Percentiles rank a stretch among this genome's conserved stretches.
These are phyloP conservation scores for Pandion haliaetus DNA, from an alignment of 2,113 vertebrate species.

Conservation along the genomic window DNA sequence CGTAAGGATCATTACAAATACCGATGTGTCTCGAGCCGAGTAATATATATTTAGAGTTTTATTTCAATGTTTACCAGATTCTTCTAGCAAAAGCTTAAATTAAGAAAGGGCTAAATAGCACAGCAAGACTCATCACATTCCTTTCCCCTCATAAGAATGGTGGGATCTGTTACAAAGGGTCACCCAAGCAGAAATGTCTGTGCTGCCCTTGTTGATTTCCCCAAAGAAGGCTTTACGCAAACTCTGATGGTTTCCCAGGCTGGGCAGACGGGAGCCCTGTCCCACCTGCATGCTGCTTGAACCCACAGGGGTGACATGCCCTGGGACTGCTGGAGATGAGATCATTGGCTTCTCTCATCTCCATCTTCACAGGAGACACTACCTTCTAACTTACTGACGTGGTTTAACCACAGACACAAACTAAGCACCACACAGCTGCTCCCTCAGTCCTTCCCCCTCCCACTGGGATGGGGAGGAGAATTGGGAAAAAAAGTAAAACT, in stretches of 20 bases:
- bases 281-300: accelerated
- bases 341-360: background rate
- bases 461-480: no score
- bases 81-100: background rate
- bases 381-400: background rate
- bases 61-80: background rate
- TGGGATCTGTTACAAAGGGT: background rate
- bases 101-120: background rate
- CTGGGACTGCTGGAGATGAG: background rate
- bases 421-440: no score
- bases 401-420: no score
- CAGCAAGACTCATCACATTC: background rate
- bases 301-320: accelerated
- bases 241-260: background rate
- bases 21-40: background rate
- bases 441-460: no score
- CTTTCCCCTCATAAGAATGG: background rate
- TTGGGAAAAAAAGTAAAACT: no score
- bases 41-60: background rate
- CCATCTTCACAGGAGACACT: background rate
- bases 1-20: background rate
- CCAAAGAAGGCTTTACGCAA: background rate
- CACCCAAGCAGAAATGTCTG: background rate
- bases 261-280: background rate
- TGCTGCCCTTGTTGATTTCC: background rate